Base-by-base conservation (phyloP, 2,113 vertebrate genomes). In the Apodemus speciosus region DNA sequence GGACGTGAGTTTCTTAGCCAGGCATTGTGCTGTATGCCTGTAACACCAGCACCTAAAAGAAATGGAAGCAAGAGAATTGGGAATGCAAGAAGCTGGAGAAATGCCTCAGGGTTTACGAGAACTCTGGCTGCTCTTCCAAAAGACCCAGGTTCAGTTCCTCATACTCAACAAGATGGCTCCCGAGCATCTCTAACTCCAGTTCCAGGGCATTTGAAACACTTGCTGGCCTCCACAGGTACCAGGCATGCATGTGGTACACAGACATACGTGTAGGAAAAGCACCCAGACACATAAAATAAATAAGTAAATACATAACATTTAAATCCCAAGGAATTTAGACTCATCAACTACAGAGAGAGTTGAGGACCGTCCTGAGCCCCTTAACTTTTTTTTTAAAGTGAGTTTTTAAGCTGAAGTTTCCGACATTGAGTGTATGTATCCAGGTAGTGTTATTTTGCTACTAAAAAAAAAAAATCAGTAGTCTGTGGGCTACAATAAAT, bases 361-460 rank as follows among this genome's bases (percentile, higher is more conserved):
- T 40, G 53, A 53, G 23, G n/a, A 6, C n/a, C 38, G n/a, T 81
- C 23, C n/a, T 81, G 21, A 56, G 21, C n/a, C 40, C 38, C n/a
- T 58, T 81, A 66, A 66, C 23, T 30, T 66, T 66, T 66, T 46
- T 46, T 46, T 40, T 58, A 3, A 27, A 58, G 21, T 60, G 79
- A 27, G n/a, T 83, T 62, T 40, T 83, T 62, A 83, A 40, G 23
- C 14, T 27, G 38, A 60, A 83, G n/a, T 25, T 81, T 40, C 7
- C 56, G 60, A 7, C 14, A 62, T 43, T 81, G n/a, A 9, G n/a
- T 40, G 15, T 27, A 27, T 40, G 51, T 80, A 85, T 88, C 62
- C 21, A 93, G 73, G 56, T 89, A 76, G 40, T 79, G 73, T 86
- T 56, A 9, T 88, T 93, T 91, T 95, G 64, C 64, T 66, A 35